Conservation (phyloP, 2,113 vertebrate species). For the Eptesicus fuscus region DNA sequence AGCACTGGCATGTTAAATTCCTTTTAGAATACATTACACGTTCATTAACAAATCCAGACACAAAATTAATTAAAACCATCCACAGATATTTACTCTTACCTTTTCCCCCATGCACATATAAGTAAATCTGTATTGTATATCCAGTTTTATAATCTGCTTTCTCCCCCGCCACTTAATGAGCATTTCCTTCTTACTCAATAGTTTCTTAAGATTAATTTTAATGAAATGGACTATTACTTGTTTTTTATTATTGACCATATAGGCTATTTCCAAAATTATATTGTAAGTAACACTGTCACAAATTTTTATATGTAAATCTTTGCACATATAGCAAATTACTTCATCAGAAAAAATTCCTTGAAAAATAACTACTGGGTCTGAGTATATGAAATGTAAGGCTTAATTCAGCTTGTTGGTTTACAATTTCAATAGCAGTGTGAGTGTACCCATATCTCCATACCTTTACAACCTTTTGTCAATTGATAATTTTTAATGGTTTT, state of each 20-base stretch:
- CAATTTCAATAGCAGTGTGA: background rate
- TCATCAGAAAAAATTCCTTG: background rate
- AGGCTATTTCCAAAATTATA: background rate
- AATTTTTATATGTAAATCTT: slow-evolving; percentile 13
- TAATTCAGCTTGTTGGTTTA: background rate
- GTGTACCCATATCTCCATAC: background rate
- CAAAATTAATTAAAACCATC: background rate
- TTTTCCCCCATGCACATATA: background rate
- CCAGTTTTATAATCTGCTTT: background rate
- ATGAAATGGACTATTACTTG: background rate
- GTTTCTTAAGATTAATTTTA: slow-evolving; percentile 25
- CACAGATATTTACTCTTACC: background rate
- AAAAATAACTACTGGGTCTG: slow-evolving; percentile 1
- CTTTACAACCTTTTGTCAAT: background rate
- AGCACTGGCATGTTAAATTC: background rate
- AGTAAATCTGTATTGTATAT: background rate
- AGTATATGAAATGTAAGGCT: background rate
- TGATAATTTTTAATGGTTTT: background rate
- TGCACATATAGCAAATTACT: background rate
- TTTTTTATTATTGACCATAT: background rate
- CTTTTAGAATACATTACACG: background rate
- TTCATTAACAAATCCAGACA: background rate
- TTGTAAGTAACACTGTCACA: background rate
- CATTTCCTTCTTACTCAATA: background rate
- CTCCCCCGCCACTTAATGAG: background rate